These are phyloP conservation scores for Cantharis rustica DNA, from an alignment of 2,888 invertebrate genomes.

Conservation along the genomic window DNA sequence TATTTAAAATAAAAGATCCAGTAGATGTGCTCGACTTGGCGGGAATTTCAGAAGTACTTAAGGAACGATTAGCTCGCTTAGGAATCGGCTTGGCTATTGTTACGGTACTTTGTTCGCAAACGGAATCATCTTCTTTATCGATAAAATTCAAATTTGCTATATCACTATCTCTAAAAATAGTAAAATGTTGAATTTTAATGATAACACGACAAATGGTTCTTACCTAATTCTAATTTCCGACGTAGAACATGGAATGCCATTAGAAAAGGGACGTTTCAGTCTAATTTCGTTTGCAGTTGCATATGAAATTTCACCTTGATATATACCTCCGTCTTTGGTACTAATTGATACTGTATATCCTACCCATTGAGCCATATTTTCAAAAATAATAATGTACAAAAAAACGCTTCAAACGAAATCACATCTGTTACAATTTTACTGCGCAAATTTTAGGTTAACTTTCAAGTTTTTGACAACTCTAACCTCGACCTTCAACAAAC, in stretches of 20 bases:
- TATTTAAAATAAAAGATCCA: constrained; percentile 48
- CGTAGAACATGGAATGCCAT: constrained; percentile 71
- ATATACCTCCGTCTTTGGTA: constrained; percentile 78
- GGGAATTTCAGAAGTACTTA: constrained; percentile 52
- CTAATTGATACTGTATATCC: constrained; percentile 86
- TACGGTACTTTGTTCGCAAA: constrained; percentile 55
- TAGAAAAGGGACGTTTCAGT: constrained; percentile 79
- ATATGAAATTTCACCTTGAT: constrained; percentile 77
- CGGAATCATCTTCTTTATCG: constrained; percentile 60
- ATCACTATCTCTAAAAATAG: constrained; percentile 66
- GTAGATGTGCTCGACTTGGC: constrained; percentile 51
- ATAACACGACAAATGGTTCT: constrained; percentile 32
- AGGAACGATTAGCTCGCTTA: constrained; percentile 59
- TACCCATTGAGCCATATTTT: constrained; percentile 66
- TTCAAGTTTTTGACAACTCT: neutral
- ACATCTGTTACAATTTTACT: neutral
- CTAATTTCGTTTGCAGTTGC: constrained; percentile 75
- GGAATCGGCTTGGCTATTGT: constrained; percentile 62
- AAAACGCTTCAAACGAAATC: neutral
- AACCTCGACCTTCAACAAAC: neutral
- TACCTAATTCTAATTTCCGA: constrained; percentile 67
- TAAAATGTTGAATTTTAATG: neutral
- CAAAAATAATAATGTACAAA: neutral
- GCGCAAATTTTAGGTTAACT: neutral
- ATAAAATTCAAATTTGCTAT: constrained; percentile 79